These are phyloP conservation scores for Lycaon pictus DNA, from an alignment of 2,113 vertebrate genomes.

Conservation along the genomic window DNA sequence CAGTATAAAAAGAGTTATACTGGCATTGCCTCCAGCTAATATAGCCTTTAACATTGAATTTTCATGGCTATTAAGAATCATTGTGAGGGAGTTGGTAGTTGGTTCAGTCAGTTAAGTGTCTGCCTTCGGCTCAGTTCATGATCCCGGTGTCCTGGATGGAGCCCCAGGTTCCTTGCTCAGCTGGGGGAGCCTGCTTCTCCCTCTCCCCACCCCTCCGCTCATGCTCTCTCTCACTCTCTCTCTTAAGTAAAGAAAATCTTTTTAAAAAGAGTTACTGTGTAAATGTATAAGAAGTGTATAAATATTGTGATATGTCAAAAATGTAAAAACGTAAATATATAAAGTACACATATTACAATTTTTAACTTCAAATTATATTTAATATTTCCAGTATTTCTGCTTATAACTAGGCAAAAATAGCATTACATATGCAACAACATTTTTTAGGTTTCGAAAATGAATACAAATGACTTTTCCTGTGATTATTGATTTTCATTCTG, in stretches of 20 bases:
- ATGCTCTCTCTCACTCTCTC: too few species aligned
- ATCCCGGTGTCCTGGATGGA: too few species aligned
- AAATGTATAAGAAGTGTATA: background rate
- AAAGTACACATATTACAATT: background rate
- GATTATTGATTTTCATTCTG: background rate
- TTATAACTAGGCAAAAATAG: background rate
- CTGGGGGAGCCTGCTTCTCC: too few species aligned
- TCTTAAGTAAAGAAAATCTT: too few species aligned
- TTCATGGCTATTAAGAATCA: background rate
- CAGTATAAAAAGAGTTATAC: background rate
- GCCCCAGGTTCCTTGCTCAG: too few species aligned
- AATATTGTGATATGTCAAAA: background rate
- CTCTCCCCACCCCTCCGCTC: too few species aligned
- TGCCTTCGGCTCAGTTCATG: too few species aligned
- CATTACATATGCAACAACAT: background rate
- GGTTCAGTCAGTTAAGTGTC: too few species aligned
- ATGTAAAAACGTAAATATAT: background rate
- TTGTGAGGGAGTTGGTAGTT: background rate
- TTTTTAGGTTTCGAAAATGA: constrained; percentile 23
- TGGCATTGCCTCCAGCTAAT: background rate
- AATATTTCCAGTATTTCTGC: background rate
- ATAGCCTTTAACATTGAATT: background rate
- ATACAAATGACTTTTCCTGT: background rate
- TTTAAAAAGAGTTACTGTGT: background rate
- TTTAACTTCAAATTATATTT: constrained; percentile 1